Base-by-base conservation (phyloP, 2,888 invertebrate species). In the Plemyria rubiginata region DNA sequence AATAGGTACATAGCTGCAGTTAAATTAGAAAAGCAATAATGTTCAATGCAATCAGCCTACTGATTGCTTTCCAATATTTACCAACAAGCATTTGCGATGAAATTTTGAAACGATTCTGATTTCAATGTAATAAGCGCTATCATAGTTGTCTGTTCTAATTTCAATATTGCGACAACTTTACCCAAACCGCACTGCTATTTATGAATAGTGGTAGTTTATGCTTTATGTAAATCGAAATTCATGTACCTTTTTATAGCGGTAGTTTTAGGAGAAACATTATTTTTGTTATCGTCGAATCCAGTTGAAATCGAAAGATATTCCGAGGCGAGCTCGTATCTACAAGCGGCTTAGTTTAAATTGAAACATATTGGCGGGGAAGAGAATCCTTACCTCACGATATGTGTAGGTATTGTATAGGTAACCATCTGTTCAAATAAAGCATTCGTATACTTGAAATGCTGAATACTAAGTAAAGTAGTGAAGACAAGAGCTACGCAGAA, bases 341-440 rank as follows among this genome's bases (percentile, higher is more conserved):
- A 89, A 90, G 83, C 87, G 87, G 90, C 90, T 91, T 90, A 89
- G 80, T 87, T 86, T 84, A 90, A 90, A 91, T 91, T 90, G 91
- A 91, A 90, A 91, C 87, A 86, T 90, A 91, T 91, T 90, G 90
- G 86, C 75, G 79, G 81, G 75, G 81, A 83, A 84, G 76, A 81
- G 81, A 84, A 86, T 83, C 83, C 80, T 79, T 82, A 80, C 85
- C 85, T 87, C 81, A 78, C 79, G 76, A 62, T 66, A 66, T 61
- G 62, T 69, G 65, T 71, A 63, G 53, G 50, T 61, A 65, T 60
- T 78, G 77, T 76, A 77, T 76, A 76, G 41, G 77, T 77, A 81
- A 76, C 77, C 79, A 81, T 84, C 77, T 80, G 83, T 82, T 81
- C 79, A 76, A 81, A 83, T 80, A 80, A 80, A 80, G 78, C 72